phyloP scores from a whole-genome alignment of 2,888 invertebrate species.

The Magallana nippona region DNA sequence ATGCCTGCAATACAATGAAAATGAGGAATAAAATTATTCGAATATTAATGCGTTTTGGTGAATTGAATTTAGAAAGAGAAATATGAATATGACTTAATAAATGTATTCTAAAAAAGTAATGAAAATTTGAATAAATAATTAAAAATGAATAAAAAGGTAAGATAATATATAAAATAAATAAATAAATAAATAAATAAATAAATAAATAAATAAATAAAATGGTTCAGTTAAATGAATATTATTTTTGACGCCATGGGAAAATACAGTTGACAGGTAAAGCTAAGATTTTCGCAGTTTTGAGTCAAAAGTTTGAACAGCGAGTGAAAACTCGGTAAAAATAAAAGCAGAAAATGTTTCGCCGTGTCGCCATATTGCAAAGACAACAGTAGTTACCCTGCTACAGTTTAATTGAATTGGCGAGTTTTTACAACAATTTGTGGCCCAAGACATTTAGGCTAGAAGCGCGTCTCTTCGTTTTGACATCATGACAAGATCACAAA shows the following conservation, averaged over 20 bases:
- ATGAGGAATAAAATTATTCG: neutral
- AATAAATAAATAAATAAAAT: constrained; percentile 25
- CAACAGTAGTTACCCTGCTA: neutral
- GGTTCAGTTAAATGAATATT: no score
- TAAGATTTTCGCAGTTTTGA: constrained; percentile 14
- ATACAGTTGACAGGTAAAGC: neutral
- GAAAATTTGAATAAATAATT: neutral
- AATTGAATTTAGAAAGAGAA: no score
- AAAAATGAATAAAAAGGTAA: neutral
- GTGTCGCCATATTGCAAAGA: constrained; percentile 13
- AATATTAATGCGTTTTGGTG: no score
- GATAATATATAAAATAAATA: neutral
- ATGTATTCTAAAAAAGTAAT: neutral
- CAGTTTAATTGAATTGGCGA: neutral
- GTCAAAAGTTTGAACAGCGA: neutral
- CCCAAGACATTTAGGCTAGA: constrained; percentile 7
- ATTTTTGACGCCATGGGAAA: neutral
- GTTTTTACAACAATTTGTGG: constrained; percentile 4
- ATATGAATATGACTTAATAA: neutral
- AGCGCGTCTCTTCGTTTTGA: constrained; percentile 4
- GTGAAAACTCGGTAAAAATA: neutral
- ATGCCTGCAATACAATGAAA: neutral
- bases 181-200: constrained; percentile 4
- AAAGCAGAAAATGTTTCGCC: neutral
- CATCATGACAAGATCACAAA: constrained; percentile 35